Evolutionary conservation across 2,888 invertebrate genomes (phyloP), one percentile per base, ranked within the genome.

Genomic region (Camponotus fellah): DNA sequence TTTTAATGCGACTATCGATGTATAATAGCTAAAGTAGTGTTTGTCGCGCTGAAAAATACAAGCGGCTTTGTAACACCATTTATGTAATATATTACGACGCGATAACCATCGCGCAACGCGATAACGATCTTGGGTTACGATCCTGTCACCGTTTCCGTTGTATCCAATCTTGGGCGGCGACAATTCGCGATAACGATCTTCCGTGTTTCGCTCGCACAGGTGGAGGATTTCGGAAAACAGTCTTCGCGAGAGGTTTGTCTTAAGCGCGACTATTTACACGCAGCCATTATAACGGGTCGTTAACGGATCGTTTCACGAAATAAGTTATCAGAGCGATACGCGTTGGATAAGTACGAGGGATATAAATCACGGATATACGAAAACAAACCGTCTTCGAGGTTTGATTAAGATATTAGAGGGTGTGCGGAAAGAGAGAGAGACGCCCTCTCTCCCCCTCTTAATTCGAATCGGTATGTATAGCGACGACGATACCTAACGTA

Each of bases 401-500:
- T 80, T 87, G 85, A 89, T 87, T 87, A 88, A 88, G 86, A 89
- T 84, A 89, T 91, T 90, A 91, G 90, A 87, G 88, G 88, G 87
- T 87, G 79, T 71, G 53, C 58, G 43, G 49, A 53, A 40, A 26
- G 26, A 53, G 53, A 14, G 43, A 46, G 43, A 46, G 12, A 46
- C 4, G 43, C 4, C 43, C 43, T 46, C 12, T 12, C 12, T 46
- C 43, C 14, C 4, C 26, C 14, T 34, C 9, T 26, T 53, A 66
- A 64, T 77, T 37, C 53, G 82, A 80, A 82, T 80, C 83, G 65
- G 81, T 79, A 81, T 80, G 85, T 84, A 84, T 86, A 83, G 83
- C 79, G 72, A 77, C 74, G 83, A 83, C 83, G 87, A 82, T 82
- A 77, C 77, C 81, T 85, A 95, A 95, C 92, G 91, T 93, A 93